Conservation (phyloP, 2,113 vertebrate genomes). For the Heliornis fulica region DNA sequence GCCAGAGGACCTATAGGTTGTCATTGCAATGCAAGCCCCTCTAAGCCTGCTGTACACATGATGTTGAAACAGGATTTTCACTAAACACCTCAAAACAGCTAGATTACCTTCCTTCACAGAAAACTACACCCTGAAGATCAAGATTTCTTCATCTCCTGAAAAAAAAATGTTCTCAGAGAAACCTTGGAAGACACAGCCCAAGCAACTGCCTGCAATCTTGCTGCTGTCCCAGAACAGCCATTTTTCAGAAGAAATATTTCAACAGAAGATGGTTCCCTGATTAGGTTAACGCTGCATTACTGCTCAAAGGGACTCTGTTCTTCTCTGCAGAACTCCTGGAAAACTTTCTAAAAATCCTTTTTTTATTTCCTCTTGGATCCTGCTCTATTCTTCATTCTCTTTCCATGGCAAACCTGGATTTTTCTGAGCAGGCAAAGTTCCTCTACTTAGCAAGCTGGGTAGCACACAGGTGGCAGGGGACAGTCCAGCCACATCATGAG, state of each 20-base stretch:
- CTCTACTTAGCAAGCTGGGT: not conserved
- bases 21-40: not conserved
- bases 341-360: not conserved
- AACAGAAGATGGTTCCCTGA: not conserved
- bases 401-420: not conserved
- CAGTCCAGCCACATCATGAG: not conserved
- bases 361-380: fast-evolving
- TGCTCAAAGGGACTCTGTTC: not conserved
- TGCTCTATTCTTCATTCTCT: not conserved
- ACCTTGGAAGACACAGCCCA: not conserved
- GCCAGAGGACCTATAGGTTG: not conserved
- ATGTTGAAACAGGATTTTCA: not conserved
- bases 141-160: not conserved
- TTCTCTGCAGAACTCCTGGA: not conserved
- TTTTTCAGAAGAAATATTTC: not conserved
- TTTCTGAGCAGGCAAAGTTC: not conserved
- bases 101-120: not conserved
- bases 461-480: not conserved
- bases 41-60: not conserved
- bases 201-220: not conserved
- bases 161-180: not conserved
- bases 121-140: not conserved
- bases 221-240: not conserved
- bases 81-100: not conserved
- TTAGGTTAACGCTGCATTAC: not conserved